phyloP scores from a whole-genome alignment of 2,888 invertebrate genomes.

The Catonia carolina region DNA sequence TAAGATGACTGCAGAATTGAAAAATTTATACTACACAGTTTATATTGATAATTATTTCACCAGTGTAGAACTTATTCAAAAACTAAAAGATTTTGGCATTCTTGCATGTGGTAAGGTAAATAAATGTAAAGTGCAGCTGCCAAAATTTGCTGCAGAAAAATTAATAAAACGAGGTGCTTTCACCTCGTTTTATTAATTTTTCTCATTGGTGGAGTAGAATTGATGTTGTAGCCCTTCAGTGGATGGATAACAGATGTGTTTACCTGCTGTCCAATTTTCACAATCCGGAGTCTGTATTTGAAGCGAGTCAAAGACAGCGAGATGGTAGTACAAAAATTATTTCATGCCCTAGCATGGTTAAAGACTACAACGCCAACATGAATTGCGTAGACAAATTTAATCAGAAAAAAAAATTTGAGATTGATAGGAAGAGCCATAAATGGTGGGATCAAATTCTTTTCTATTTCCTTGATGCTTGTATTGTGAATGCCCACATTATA shows the following conservation, averaged over 20 bases:
- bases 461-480: constrained; percentile 35
- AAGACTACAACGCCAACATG: not conserved
- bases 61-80: constrained; percentile 18
- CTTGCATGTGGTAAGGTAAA: constrained; percentile 22
- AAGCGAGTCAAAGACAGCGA: constrained; percentile 20
- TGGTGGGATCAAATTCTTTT: constrained; percentile 38
- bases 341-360: not conserved
- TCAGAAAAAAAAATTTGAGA: constrained; percentile 33
- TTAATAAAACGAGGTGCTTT: constrained; percentile 29
- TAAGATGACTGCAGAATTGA: constrained; percentile 3
- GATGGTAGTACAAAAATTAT: not conserved
- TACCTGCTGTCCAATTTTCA: constrained; percentile 24
- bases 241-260: too few relatives aligned
- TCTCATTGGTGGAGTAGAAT: too few relatives aligned
- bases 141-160: constrained; percentile 30
- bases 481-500: constrained; percentile 33
- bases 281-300: constrained; percentile 23
- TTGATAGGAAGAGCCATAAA: constrained; percentile 38
- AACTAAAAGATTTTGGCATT: constrained; percentile 12
- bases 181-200: too few relatives aligned
- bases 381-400: not conserved
- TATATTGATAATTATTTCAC: constrained; percentile 27
- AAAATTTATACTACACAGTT: not conserved
- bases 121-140: constrained; percentile 17
- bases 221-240: too few relatives aligned